Conservation (phyloP, 2,888 invertebrate genomes). For the Caenorhabditis sp. region DNA sequence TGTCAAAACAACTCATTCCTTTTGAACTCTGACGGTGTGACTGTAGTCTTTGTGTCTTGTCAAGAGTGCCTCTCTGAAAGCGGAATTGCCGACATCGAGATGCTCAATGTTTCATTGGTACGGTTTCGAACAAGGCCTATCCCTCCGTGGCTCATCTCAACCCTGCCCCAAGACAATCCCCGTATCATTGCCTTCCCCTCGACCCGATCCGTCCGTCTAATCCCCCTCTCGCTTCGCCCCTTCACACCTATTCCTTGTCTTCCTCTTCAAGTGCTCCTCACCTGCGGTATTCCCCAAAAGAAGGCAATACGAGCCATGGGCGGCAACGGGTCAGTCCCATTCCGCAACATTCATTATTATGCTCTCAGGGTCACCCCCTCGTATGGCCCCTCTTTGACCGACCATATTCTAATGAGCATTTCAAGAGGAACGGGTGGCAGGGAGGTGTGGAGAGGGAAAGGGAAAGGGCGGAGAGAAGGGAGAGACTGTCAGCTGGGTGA, state of each 20-base stretch:
- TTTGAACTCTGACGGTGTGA: too few relatives aligned
- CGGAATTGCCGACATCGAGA: too few relatives aligned
- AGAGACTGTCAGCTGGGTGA: constrained; percentile 21
- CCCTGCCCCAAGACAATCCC: too few relatives aligned
- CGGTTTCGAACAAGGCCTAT: too few relatives aligned
- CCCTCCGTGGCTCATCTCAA: too few relatives aligned
- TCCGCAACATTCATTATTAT: constrained; percentile 60
- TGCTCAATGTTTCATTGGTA: too few relatives aligned
- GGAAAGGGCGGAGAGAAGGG: constrained; percentile 2
- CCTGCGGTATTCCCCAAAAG: constrained; percentile 35
- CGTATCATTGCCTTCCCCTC: constrained; percentile 5
- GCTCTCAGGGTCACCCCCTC: constrained; percentile 42
- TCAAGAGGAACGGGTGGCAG: too few relatives aligned
- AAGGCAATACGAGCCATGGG: constrained; percentile 37
- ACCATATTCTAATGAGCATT: constrained; percentile 61
- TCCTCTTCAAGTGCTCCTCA: constrained; percentile 38
- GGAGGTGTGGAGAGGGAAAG: constrained; percentile 5
- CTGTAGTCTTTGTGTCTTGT: too few relatives aligned
- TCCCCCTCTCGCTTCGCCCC: constrained; percentile 31
- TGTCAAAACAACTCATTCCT: constrained; percentile 3
- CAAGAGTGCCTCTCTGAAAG: too few relatives aligned
- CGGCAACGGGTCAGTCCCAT: constrained; percentile 26
- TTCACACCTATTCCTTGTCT: constrained; percentile 22
- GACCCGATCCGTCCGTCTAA: constrained; percentile 9
- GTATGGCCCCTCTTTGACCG: constrained; percentile 35